Evolutionary conservation across 2,797 vertebrate genomes (phyloP).

Genomic region (Poliocrania exsul): DNA sequence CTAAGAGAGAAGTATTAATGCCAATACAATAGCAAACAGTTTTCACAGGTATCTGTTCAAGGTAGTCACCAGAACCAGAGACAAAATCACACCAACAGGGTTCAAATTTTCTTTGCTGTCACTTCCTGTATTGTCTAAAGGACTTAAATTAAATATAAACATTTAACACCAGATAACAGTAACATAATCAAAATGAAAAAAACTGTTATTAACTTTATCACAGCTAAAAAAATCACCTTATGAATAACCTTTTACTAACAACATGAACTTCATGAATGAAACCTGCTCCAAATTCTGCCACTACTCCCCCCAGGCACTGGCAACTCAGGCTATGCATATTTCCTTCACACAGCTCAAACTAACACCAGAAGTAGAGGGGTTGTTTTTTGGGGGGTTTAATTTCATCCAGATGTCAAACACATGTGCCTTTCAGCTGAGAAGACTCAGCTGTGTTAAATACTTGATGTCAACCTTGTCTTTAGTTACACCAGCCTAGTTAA

Average conservation of each 20-base stretch:
- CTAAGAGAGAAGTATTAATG: neutral
- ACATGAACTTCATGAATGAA: neutral
- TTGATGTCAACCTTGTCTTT: neutral
- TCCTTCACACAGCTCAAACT: neutral
- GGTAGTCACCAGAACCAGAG: neutral
- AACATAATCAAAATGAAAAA: neutral
- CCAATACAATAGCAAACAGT: neutral
- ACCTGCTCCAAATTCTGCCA: neutral
- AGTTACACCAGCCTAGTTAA: neutral
- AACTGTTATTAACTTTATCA: neutral
- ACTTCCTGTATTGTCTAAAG: neutral
- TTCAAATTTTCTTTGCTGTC: neutral
- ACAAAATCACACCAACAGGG: neutral
- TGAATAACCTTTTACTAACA: neutral
- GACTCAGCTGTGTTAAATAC: neutral
- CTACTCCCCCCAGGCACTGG: neutral
- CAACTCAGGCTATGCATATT: fast-evolving
- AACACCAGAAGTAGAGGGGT: neutral
- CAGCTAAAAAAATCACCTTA: neutral
- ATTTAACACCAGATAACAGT: neutral
- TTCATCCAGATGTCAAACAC: neutral
- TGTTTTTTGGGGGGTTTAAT: neutral
- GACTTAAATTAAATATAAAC: neutral
- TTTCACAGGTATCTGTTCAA: neutral
- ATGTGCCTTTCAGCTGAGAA: neutral